Base-by-base conservation (phyloP, 2,113 vertebrate genomes). In the Phodopus roborovskii region DNA sequence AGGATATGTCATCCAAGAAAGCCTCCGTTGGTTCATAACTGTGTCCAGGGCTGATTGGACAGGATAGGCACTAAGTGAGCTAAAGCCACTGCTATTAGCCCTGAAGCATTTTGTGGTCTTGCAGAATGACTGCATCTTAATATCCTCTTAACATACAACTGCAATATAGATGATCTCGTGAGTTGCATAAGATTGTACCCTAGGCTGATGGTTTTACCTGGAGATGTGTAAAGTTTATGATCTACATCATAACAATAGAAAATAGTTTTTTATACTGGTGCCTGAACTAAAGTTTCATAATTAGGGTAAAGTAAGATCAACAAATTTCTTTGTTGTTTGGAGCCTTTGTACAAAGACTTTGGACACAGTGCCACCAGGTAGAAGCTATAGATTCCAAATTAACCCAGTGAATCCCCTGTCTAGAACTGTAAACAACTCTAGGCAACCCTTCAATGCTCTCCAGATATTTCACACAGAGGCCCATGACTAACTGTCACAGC, bases 261-360 rank as follows among this genome's bases (percentile, higher is more conserved):
- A 90, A n/a, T 70, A 66, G 8, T 11, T 48, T 83, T 73, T 81
- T 45, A 33, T 70, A 70, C 16, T 36, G 2, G 53, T 83, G 26
- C 12, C 70, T 90, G 64, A 92, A 90, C 78, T 42, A 92, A 94
- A 93, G 28, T 84, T 88, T 20, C 6, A 7, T 56, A 56, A 56
- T 56, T 56, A 56, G 71, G 19, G 36, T 22, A 88, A 91, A 83
- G 70, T 42, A 75, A 90, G 3, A 39, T 42, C 17, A 81, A 36
- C 2, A 85, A 7, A 3, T 75, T 79, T 79, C 36, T 85, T 97
- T 64, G 36, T 70, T 39, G 20, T 77, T 94, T 94, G 68, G 68
- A 77, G 11, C 30, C 79, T 19, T 77, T 88, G 0, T 88, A n/a
- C 4, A 1, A 74, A 50, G 56, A 2, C 5, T 50, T 90, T 48